phyloP scores from a whole-genome alignment of 2,888 invertebrate genomes.

The Poecilus cupreus region DNA sequence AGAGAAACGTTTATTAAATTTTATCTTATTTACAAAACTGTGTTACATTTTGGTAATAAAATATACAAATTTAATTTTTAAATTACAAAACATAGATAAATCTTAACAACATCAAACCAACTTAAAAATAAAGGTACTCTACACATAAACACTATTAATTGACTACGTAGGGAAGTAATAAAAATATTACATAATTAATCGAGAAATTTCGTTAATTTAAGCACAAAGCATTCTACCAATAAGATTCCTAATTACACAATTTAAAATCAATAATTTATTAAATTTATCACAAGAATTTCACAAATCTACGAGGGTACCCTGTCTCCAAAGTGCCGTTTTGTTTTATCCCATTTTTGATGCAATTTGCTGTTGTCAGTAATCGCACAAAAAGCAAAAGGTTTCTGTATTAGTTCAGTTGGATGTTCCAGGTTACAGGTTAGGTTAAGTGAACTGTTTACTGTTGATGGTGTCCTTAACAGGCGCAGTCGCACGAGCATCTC shows the following conservation, averaged over 20 bases:
- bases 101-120: constrained; percentile 53
- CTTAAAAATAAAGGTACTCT: constrained; percentile 46
- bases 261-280: constrained; percentile 3
- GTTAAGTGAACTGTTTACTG: constrained; percentile 8
- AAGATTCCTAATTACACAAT: constrained; percentile 8
- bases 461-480: constrained; percentile 72
- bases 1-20: constrained; percentile 48
- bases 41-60: constrained; percentile 48
- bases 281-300: constrained; percentile 35
- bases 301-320: background rate
- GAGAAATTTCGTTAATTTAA: constrained; percentile 20
- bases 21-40: constrained; percentile 54
- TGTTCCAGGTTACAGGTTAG: constrained; percentile 16
- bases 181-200: constrained; percentile 30
- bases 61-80: constrained; percentile 53
- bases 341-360: constrained; percentile 2
- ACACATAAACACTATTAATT: constrained; percentile 43
- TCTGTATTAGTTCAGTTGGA: constrained; percentile 19
- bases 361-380: constrained; percentile 11
- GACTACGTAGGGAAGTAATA: constrained; percentile 53
- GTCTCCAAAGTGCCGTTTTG: constrained; percentile 10
- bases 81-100: constrained; percentile 54
- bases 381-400: constrained; percentile 20
- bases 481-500: constrained; percentile 86
- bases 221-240: constrained; percentile 35